phyloP scores from a whole-genome alignment of 2,888 invertebrate species.

The Drosophila incognita region DNA sequence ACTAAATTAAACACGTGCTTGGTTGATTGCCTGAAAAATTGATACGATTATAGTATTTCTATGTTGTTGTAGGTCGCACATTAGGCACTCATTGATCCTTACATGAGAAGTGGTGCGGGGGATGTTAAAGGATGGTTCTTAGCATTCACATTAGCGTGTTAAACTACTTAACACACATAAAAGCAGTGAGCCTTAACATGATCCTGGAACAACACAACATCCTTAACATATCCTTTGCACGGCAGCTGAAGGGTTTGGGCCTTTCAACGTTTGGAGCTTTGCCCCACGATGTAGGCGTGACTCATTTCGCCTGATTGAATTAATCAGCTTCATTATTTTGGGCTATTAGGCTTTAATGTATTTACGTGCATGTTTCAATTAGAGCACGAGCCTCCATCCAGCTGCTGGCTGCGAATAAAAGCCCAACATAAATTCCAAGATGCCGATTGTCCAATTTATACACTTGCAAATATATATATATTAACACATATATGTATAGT shows the following conservation, averaged over 20 bases:
- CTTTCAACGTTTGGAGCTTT: slow-evolving; percentile 8
- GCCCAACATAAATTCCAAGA: slow-evolving; percentile 57
- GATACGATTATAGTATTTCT: neutral
- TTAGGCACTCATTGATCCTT: slow-evolving; percentile 43
- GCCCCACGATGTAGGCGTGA: slow-evolving; percentile 24
- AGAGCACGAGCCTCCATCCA: slow-evolving; percentile 42
- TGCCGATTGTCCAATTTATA: slow-evolving; percentile 55
- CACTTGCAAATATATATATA: slow-evolving; percentile 1
- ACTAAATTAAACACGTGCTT: slow-evolving; percentile 1
- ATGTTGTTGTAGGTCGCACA: slow-evolving; percentile 1
- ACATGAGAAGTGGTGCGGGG: slow-evolving; percentile 13
- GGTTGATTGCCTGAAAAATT: slow-evolving; percentile 13
- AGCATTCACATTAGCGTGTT: slow-evolving; percentile 71
- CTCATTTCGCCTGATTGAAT: slow-evolving; percentile 72
- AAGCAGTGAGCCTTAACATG: slow-evolving; percentile 33
- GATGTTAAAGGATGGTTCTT: slow-evolving; percentile 22
- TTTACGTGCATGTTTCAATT: slow-evolving; percentile 78
- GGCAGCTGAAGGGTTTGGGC: neutral
- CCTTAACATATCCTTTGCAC: slow-evolving; percentile 16
- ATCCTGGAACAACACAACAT: slow-evolving; percentile 3
- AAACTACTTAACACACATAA: slow-evolving; percentile 65
- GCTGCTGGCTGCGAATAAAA: slow-evolving; percentile 36
- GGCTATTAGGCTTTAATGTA: slow-evolving; percentile 75
- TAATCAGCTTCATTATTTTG: slow-evolving; percentile 78
- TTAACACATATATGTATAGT: neutral